Percentiles rank a stretch among this genome's conserved stretches.
Evolutionary conservation across 2,888 invertebrate species (phyloP).

Genomic region (Acanthosepion pharaonis): DNA sequence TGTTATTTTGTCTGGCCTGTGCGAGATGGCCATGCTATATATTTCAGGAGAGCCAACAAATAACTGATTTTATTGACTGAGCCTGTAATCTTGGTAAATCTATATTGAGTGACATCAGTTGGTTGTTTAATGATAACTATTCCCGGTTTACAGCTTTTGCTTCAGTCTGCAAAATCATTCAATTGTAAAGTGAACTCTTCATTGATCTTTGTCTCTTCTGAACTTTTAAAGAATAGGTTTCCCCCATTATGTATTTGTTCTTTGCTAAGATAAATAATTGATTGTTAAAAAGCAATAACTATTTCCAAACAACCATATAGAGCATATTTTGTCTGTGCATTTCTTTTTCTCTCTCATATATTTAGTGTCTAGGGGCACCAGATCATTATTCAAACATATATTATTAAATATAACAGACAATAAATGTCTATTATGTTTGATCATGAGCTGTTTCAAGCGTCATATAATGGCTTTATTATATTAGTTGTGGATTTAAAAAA

Average conservation of each 20-base stretch:
- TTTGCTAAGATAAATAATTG: background rate
- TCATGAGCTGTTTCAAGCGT: too few relatives aligned
- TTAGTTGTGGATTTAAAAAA: too few relatives aligned
- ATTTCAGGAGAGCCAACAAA: background rate
- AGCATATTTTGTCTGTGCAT: background rate
- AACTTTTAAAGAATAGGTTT: background rate
- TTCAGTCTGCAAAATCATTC: background rate
- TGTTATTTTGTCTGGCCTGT: background rate
- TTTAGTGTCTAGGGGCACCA: too few relatives aligned
- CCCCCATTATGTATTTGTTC: background rate
- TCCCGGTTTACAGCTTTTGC: background rate
- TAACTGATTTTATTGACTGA: background rate
- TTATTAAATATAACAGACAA: too few relatives aligned
- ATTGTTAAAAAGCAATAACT: background rate
- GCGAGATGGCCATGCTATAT: background rate
- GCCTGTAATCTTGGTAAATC: background rate
- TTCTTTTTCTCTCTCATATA: too few relatives aligned
- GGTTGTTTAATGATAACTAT: slow-evolving; percentile 1
- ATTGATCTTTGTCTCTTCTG: background rate
- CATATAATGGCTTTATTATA: too few relatives aligned
- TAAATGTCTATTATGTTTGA: too few relatives aligned
- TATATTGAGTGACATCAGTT: background rate
- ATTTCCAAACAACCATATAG: background rate
- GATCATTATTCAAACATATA: too few relatives aligned
- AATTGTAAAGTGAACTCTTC: background rate